Evolutionary conservation across 1,140 invertebrate species (phyloP), one percentile per base, ranked within the genome.

Genomic region (Phymorhynchus buccinoides): DNA sequence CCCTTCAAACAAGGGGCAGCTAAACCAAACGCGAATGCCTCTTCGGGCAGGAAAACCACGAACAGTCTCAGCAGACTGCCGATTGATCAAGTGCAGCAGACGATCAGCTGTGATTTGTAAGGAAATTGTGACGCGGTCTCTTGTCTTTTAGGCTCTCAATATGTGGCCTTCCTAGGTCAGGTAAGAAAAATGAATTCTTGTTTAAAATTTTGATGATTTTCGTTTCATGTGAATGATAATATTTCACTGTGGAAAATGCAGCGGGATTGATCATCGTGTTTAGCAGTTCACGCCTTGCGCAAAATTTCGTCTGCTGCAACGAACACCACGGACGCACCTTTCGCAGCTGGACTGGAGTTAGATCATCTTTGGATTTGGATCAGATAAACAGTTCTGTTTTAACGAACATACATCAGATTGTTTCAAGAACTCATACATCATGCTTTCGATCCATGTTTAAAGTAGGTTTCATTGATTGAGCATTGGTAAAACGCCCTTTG

Each of bases 61-160:
- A 62, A 62, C 56, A 62, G 56, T 62, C 16, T 62, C 56, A 62
- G 18, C 56, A 3, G 56, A 62, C 56, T 22, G 56, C 56, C 56
- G 56, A 62, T 62, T 62, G 56, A 62, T 62, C 18, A 62, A 62
- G 56, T 62, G 56, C 56, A 62, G 56, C 56, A 62, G 56, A 62
- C 56, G 56, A 62, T 62, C 56, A 62, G 56, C 56, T 62, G 56
- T 62, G 56, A 62, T 62, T 62, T 62, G 56, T 62, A 62, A 62
- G 56, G 16, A 62, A 62, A 14, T 62, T 62, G 56, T 62, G 56
- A 27, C 18, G 56, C 27, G 56, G 3, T 62, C 56, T 62, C 7
- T 22, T 62, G 56, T 27, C 56, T 62, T 62, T 27, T 22, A 62
- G 27, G 16, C 56, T 62, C 56, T 62, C 56, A 62, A 62, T 3